Conservation (phyloP, 2,888 invertebrate genomes). For the Drosophila monieri region DNA sequence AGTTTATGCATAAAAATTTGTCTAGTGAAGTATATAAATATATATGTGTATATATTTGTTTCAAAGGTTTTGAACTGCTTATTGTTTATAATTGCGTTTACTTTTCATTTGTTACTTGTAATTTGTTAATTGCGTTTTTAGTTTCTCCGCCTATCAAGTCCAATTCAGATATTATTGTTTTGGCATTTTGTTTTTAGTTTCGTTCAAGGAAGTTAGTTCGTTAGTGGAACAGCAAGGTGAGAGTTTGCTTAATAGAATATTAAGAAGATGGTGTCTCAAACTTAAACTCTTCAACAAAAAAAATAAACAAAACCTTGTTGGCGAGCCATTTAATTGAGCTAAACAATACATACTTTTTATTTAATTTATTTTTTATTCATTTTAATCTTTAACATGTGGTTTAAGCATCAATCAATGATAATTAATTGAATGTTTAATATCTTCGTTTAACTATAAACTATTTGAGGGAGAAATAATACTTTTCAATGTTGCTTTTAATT, state of each 20-base stretch:
- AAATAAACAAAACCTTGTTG: conserved; percentile 39
- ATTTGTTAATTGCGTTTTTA: conserved; percentile 61
- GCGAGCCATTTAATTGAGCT: conserved; percentile 42
- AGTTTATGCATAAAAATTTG: conserved; percentile 73
- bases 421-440: conserved; percentile 34
- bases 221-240: conserved; percentile 41
- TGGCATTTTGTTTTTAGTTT: conserved; percentile 61
- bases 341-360: conserved; percentile 22
- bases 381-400: conserved; percentile 28
- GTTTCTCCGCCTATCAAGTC: conserved; percentile 37
- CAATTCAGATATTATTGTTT: conserved; percentile 50
- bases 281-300: conserved; percentile 19
- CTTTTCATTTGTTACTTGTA: conserved; percentile 61
- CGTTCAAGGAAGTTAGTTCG: conserved; percentile 42
- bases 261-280: conserved; percentile 22
- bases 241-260: conserved; percentile 24
- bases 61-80: conserved; percentile 70
- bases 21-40: conserved; percentile 74
- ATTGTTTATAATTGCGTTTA: conserved; percentile 78
- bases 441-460: conserved; percentile 24
- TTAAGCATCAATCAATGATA: conserved; percentile 40
- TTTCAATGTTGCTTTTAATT: conserved; percentile 18
- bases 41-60: conserved; percentile 55
- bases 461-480: conserved; percentile 40
- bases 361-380: conserved; percentile 19